Conservation (phyloP, 2,888 invertebrate genomes). For the Noctua janthina region DNA sequence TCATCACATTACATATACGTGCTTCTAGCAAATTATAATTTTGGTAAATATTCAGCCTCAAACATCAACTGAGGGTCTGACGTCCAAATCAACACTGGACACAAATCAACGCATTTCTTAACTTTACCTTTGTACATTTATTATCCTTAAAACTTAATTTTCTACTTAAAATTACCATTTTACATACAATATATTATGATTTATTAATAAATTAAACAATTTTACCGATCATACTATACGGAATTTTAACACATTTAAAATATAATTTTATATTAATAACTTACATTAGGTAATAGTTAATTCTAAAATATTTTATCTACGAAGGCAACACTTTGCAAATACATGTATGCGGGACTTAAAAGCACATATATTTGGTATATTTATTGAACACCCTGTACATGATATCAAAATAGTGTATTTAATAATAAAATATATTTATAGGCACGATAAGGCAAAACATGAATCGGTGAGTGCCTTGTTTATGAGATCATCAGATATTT, state of each 20-base stretch:
- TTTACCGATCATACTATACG: slow-evolving; percentile 72
- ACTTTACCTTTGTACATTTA: slow-evolving; percentile 76
- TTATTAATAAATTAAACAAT: slow-evolving; percentile 80
- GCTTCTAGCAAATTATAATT: slow-evolving; percentile 59
- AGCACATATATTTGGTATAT: slow-evolving; percentile 89
- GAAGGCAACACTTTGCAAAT: slow-evolving; percentile 87
- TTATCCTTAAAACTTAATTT: slow-evolving; percentile 64
- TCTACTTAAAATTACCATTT: slow-evolving; percentile 66
- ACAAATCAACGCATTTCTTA: slow-evolving; percentile 63
- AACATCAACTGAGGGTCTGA: slow-evolving; percentile 62
- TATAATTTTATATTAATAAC: slow-evolving; percentile 59
- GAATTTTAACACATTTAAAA: slow-evolving; percentile 65
- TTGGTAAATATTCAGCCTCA: slow-evolving; percentile 65
- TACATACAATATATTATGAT: slow-evolving; percentile 72
- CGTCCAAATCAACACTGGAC: slow-evolving; percentile 65
- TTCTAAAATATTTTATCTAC: slow-evolving; percentile 72
- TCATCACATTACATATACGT: slow-evolving; percentile 55
- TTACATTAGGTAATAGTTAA: slow-evolving; percentile 53
- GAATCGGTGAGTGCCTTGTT: slow-evolving; percentile 79
- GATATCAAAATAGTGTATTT: slow-evolving; percentile 87
- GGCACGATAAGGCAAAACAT: slow-evolving; percentile 86
- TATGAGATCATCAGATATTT: slow-evolving; percentile 86
- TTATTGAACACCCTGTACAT: slow-evolving; percentile 89
- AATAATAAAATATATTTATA: slow-evolving; percentile 78
- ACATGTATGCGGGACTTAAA: slow-evolving; percentile 84